phyloP scores from a whole-genome alignment of 92 coral and sea anemone genomes.

The Phenganax stokvisi region DNA sequence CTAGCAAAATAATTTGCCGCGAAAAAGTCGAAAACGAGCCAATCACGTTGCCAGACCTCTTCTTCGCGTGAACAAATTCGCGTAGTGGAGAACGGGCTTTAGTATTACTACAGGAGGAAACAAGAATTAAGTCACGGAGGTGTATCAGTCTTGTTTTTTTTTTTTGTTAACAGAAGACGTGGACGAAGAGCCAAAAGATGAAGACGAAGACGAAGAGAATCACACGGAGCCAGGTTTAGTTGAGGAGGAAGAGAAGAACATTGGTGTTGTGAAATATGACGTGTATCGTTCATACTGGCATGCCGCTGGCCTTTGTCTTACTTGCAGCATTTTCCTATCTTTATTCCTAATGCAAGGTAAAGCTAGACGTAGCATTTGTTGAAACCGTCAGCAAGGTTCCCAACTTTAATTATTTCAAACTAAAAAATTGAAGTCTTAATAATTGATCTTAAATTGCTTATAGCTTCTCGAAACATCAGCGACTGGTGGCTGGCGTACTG shows the following conservation, averaged over 20 bases:
- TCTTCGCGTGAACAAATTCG: no score
- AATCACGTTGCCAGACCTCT: no score
- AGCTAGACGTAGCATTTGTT: neutral
- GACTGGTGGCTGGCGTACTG: constrained; percentile 99
- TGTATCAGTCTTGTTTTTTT: no score
- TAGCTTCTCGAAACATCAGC: constrained; percentile 93
- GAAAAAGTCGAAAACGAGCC: no score
- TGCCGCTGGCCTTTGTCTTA: constrained; percentile 88
- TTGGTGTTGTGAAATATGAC: constrained; percentile 93
- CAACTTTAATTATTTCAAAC: no score
- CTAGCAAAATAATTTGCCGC: no score
- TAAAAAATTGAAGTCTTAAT: no score
- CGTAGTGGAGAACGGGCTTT: no score
- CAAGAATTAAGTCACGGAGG: no score
- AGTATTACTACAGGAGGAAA: no score
- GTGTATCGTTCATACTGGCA: constrained; percentile 94
- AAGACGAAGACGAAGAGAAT: constrained; percentile 34
- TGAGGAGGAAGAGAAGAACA: constrained; percentile 80
- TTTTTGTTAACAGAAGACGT: constrained; percentile 12
- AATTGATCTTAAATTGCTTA: neutral
- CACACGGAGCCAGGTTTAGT: constrained; percentile 64
- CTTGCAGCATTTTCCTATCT: constrained; percentile 78
- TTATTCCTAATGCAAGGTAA: constrained; percentile 90
- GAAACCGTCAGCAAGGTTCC: no score
- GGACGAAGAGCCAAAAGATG: constrained; percentile 32